Evolutionary conservation across 2,888 invertebrate genomes (phyloP), one percentile per base, ranked within the genome.

Genomic region (Ectropis crepuscularia): DNA sequence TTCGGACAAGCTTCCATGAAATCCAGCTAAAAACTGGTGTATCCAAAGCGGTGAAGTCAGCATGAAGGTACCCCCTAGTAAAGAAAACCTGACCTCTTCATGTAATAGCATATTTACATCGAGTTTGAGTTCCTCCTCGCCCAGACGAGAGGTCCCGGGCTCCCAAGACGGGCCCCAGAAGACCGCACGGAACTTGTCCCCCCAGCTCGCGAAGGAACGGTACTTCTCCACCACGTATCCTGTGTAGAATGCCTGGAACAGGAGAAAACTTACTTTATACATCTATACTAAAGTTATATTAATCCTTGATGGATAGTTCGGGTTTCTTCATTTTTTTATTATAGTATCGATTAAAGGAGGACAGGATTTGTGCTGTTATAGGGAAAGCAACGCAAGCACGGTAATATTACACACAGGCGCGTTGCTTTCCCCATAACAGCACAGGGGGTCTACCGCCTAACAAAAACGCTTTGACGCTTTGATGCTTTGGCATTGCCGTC

Each of bases 141-240:
- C 98, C 0, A 96, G 93, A 70, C 97, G 88, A 0, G 96, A 95
- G 55, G 94, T 94, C 0, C 97, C 98, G 0, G 97, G 97, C 70
- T 94, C 92, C 98, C 98, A 98, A 74, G 98, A 98, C 0, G 98
- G 98, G 0, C 98, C 98, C 89, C 96, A 97, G 81, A 97, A 94
- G 0, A 97, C 79, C 0, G 96, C 96, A 6, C 93, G 94, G 12
- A 97, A 73, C 81, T 96, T 96, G 78, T 97, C 91, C 0, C 82
- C 86, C 88, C 94, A 93, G 0, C 88, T 93, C 10, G 92, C 80
- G 87, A 95, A 94, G 0, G 86, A 82, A 50, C 92, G 88, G 79
- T 95, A 94, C 77, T 95, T 96, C 55, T 94, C 88, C 0, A 95
- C 82, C 43, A 97, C 95, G 78, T 96, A 94, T 57, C 90, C 89